Evolutionary conservation across 37 sponge, comb jelly and placozoan species (phyloP), one percentile per base, ranked within the genome.

Genomic region (Crambe crambe): DNA sequence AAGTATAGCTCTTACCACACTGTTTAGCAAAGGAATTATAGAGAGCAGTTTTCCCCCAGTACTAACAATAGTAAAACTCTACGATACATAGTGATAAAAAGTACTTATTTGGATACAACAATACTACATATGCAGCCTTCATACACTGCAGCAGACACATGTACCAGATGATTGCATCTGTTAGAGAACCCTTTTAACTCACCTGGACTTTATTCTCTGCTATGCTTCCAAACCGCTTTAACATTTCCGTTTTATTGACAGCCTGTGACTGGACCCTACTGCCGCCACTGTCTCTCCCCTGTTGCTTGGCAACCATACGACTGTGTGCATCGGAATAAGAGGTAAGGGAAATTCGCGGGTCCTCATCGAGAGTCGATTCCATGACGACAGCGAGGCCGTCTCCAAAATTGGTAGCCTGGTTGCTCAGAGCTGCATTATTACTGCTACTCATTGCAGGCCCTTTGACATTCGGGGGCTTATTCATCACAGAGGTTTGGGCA

Each of bases 211-310:
- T 37, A 37, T 20, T 37, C 18, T 68, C 39, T 8, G 37, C 68
- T 27, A 68, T 68, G 5, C 37, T 68, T 5, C 68, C 68, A 68
- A 68, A 37, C 38, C 68, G 12, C 68, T 68, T 68, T 37, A 68
- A 34, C 37, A 68, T 34, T 15, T 68, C 68, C 27, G 37, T 34
- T 37, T 68, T 68, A 20, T 68, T 68, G 35, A 68, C 39, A 21
- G 38, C 39, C 39, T 34, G 18, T 9, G 26, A 20, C 17, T 25
- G 26, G 15, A 51, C 54, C 25, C 30, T 62, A 10, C 9, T 8
- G 18, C 37, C 68, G 5, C 38, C 68, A 35, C 68, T 37, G 3
- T 10, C 9, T 22, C 17, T 9, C 6, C n/a, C 3, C 6, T 34
- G 38, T 5, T 27, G 4, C 20, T 34, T 15, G 37, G 4, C 38